Base-by-base conservation (phyloP, 2,888 invertebrate species). In the Strigamia maritima region DNA sequence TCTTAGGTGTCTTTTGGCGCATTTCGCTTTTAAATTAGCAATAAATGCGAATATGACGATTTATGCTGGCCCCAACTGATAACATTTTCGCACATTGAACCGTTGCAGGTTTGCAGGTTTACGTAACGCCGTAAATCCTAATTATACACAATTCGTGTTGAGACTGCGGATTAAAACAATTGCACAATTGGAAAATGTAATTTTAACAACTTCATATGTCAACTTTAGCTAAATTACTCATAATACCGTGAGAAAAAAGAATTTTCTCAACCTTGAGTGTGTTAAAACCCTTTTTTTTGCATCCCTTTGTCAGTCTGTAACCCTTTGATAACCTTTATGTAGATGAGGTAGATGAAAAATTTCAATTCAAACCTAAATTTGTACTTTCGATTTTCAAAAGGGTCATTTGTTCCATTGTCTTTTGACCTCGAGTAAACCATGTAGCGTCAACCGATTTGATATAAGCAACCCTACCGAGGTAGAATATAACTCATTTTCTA, bases 241-340 rank as follows among this genome's bases (percentile, higher is more conserved):
- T 54, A 54, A 54, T 54, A 28, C 26, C 70, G 70, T 70, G 70
- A 70, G 70, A 70, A 70, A 70, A 70, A 70, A 14, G 70, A 10
- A 70, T 70, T 70, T 70, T 70, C 70, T 14, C 70, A 70, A 70
- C 70, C 70, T 70, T 70, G 70, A 28, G 24, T 16, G 28, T 28
- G 12, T 0, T 1, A 16, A 26, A 16, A 14, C 28, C 2, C 8
- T 28, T 28, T 26, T n/a, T 70, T 70, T 1, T 19, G 24, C 60
- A 6, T 24, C 24, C 22, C n/a, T 44, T 44, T 44, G 44, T 44
- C 22, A 65, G 22, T 12, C 22, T 65, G 12, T 65, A 65, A 65
- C 60, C 60, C 24, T 65, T 65, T 65, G 60, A 65, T 65, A 65
- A 65, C 60, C 60, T 65, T 44, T 44, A 44, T 44, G 44, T 1